phyloP scores from a whole-genome alignment of 2,113 vertebrate genomes.

The Psittacus erithacus region DNA sequence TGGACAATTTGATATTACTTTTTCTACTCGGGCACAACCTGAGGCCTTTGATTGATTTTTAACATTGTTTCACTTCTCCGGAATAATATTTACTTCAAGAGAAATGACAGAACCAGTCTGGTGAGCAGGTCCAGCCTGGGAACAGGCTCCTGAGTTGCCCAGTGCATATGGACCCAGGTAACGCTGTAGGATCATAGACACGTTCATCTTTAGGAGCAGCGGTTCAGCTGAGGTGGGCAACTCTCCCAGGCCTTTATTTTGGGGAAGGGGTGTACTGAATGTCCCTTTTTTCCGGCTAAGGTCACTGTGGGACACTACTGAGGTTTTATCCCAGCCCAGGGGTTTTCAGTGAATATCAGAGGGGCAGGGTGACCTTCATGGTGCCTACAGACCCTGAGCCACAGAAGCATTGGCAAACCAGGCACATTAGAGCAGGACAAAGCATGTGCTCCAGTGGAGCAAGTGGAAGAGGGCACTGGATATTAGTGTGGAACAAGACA shows the following conservation, averaged over 20 bases:
- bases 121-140: neutral
- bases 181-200: neutral
- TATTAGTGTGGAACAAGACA: neutral
- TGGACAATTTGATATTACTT: neutral
- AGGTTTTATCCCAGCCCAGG: neutral
- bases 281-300: neutral
- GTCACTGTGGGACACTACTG: neutral
- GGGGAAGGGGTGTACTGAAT: neutral
- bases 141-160: neutral
- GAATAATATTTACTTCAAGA: neutral
- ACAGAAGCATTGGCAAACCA: fast-evolving
- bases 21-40: neutral
- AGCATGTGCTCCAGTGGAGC: neutral
- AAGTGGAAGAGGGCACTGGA: neutral
- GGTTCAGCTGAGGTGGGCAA: neutral
- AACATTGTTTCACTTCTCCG: neutral
- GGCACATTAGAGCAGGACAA: neutral
- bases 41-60: neutral
- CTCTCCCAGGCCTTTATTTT: neutral
- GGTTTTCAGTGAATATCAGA: neutral
- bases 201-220: fast-evolving
- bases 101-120: neutral
- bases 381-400: neutral
- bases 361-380: neutral
- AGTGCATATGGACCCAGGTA: fast-evolving